Evolutionary conservation across 2,797 vertebrate genomes (phyloP).

Genomic region (Sebastes reedi): DNA sequence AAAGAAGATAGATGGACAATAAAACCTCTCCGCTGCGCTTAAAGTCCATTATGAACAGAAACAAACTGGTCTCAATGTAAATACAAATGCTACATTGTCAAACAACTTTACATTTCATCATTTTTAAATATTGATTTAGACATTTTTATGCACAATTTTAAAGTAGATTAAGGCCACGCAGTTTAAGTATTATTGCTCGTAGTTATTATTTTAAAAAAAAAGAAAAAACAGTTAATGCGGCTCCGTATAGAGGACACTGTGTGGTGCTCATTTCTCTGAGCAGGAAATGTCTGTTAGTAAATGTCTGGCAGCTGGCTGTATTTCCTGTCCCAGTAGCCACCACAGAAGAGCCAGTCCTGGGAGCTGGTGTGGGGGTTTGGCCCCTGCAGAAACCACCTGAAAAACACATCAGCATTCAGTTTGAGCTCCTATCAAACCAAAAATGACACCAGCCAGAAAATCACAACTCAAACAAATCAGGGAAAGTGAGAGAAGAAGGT

Average conservation of each 20-base stretch:
- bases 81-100: constrained; percentile 41
- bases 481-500: not conserved
- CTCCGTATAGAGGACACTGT: not conserved
- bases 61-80: constrained; percentile 8
- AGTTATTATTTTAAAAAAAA: constrained; percentile 18
- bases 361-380: constrained; percentile 90
- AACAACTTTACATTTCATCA: constrained; percentile 27
- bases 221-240: not conserved
- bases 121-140: constrained; percentile 33
- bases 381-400: constrained; percentile 96
- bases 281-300: constrained; percentile 81
- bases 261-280: not conserved
- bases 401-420: constrained; percentile 11
- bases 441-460: not conserved
- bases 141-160: constrained; percentile 23
- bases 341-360: constrained; percentile 95
- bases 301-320: constrained; percentile 93
- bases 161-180: constrained; percentile 57
- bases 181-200: constrained; percentile 54
- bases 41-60: constrained; percentile 32
- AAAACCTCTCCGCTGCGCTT: constrained; percentile 34
- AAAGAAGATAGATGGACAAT: constrained; percentile 43
- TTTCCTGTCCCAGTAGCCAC: constrained; percentile 94
- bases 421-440: not conserved
- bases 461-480: constrained; percentile 3